Conservation (phyloP, 2,888 invertebrate species). For the Endomychus coccineus region DNA sequence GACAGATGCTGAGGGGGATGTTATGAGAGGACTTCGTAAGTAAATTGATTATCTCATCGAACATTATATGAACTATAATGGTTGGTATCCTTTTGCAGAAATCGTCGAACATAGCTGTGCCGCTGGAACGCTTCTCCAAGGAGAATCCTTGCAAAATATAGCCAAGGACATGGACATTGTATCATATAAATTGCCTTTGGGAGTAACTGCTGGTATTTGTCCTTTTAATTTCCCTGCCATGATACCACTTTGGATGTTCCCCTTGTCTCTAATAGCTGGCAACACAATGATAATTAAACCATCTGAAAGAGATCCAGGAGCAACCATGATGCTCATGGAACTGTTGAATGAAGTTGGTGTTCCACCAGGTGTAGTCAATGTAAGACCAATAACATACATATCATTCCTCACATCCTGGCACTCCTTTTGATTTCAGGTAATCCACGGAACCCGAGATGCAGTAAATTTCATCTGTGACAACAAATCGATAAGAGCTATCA, state of each 20-base stretch:
- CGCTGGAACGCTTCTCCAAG: conserved; percentile 85
- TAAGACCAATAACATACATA: no score
- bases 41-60: conserved; percentile 28
- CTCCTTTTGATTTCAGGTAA: conserved; percentile 48
- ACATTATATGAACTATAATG: neutral
- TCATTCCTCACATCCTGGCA: no score
- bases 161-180: conserved; percentile 97
- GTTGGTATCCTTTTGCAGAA: conserved; percentile 56
- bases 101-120: conserved; percentile 96
- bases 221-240: conserved; percentile 99
- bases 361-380: conserved; percentile 93
- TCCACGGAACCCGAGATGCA: conserved; percentile 90
- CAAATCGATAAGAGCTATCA: conserved; percentile 92
- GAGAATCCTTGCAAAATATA: conserved; percentile 80
- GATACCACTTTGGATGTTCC: conserved; percentile 98
- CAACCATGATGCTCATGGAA: conserved; percentile 90
- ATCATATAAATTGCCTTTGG: conserved; percentile 85
- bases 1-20: conserved; percentile 96
- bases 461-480: conserved; percentile 98
- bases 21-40: conserved; percentile 92
- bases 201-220: conserved; percentile 91
- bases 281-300: conserved; percentile 95
- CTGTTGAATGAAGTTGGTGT: conserved; percentile 89
- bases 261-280: conserved; percentile 79
- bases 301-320: conserved; percentile 96